Base-by-base conservation (phyloP, 1,140 invertebrate species). In the Drosophila mojavensis region DNA sequence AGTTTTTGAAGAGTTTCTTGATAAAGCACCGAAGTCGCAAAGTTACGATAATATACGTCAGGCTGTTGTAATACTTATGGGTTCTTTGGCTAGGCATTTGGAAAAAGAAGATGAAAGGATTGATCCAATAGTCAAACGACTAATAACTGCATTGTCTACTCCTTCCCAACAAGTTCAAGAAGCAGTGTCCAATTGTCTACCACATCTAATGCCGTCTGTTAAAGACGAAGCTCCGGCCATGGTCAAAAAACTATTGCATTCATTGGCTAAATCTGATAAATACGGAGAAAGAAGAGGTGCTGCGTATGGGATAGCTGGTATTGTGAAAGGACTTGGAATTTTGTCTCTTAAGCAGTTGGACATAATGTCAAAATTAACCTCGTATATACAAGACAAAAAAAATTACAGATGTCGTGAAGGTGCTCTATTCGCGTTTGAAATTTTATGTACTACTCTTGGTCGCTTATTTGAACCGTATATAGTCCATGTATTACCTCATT, bases 391-490 rank as follows among this genome's bases (percentile, higher is more conserved):
- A 92, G 97, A 99, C 92, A 99, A 99, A 90, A 99, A 99, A 91
- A 98, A 98, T 91, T 97, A 97, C 75, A 95, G 96, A 80, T 96
- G 97, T 73, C 93, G 98, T 79, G 98, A 99, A 95, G 98, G 98
- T 63, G 98, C 98, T 2, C 92, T 99, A 20, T 98, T 99, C 94
- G 98, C 98, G 1, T 98, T 99, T 94, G 98, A 99, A 93, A 98
- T 99, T 95, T 93, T 99, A 13, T 99, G 98, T 92, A 96, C 96
- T 71, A 98, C 98, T 94, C 94, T 99, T 76, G 98, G 98, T 0
- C 95, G 98, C 65, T 93, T 99, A 41, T 99, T 99, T 93, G 99
- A 99, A 92, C 99, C 99, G 0, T 99, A 99, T 93, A 98, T 99
- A 71, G 97, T 99, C 36, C 97, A 99, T 92, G 97, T 99, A 41